phyloP scores from a whole-genome alignment of 2,113 vertebrate species.

The Ploceus nigricollis region DNA sequence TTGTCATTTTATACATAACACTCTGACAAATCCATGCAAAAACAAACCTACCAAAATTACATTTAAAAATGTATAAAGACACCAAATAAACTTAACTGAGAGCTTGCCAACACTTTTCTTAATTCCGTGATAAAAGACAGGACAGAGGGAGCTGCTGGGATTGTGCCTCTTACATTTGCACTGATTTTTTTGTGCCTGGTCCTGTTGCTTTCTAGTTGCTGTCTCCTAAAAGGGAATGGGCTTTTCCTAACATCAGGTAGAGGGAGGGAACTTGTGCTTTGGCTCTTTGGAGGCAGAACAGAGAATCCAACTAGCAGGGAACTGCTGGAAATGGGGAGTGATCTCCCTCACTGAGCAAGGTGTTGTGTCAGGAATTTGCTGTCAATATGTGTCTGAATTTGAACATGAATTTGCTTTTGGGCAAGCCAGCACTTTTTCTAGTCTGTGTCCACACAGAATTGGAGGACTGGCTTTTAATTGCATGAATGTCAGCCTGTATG shows the following conservation, averaged over 20 bases:
- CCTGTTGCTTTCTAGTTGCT: neutral
- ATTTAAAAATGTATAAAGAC: constrained; percentile 17
- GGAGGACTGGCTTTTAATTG: neutral
- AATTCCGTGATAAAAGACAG: neutral
- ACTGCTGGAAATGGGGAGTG: neutral
- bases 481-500: neutral
- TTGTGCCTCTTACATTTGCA: neutral
- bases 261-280: neutral
- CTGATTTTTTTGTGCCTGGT: neutral
- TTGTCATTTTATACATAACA: constrained; percentile 29
- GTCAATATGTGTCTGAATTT: neutral
- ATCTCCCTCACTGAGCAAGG: neutral
- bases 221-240: neutral
- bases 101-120: neutral
- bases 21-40: constrained; percentile 11
- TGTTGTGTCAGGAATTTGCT: neutral
- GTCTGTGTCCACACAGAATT: neutral
- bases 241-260: neutral
- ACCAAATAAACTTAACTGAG: neutral
- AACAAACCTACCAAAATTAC: constrained; percentile 41
- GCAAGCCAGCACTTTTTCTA: neutral
- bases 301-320: neutral
- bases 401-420: neutral
- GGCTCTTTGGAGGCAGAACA: neutral
- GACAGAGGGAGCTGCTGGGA: neutral